Percentiles rank a stretch among this genome's conserved stretches.
Conservation (phyloP, 2,797 vertebrate genomes). For the Cheirogaleus major region DNA sequence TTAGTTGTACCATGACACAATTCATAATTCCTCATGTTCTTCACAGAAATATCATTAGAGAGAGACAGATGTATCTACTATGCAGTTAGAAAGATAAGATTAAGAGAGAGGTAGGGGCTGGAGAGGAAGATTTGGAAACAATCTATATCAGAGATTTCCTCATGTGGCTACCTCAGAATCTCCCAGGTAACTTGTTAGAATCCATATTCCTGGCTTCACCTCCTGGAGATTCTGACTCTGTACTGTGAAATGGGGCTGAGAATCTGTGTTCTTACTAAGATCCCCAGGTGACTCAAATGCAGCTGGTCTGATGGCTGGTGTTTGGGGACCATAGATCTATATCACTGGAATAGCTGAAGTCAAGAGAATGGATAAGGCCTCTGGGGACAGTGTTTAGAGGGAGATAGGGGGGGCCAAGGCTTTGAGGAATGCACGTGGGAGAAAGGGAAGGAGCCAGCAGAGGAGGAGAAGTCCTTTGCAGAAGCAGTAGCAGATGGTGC, state of each 20-base stretch:
- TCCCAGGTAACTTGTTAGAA: not conserved
- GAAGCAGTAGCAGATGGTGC: not conserved
- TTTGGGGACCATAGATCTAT: not conserved
- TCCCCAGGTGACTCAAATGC: not conserved
- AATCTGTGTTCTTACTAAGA: constrained; percentile 6
- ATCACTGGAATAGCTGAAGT: not conserved
- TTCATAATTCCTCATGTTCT: constrained; percentile 22
- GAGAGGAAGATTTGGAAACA: constrained; percentile 32
- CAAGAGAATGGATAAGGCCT: not conserved
- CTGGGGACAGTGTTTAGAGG: not conserved
- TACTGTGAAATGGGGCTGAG: not conserved
- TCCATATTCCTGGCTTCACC: constrained; percentile 27
- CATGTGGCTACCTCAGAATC: not conserved
- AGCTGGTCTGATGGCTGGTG: not conserved
- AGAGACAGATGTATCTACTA: constrained; percentile 13
- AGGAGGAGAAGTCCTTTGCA: not conserved
- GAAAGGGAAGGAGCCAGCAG: not conserved
- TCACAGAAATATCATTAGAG: constrained; percentile 32
- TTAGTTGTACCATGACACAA: constrained; percentile 18
- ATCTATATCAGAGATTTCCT: not conserved
- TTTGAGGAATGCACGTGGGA: not conserved
- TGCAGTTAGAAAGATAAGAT: constrained; percentile 36
- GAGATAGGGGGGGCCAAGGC: not conserved
- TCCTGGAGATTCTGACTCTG: not conserved
- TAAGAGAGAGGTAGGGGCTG: not conserved